Percentiles rank a stretch among this genome's conserved stretches.
phyloP scores from a whole-genome alignment of 1,140 invertebrate species.

The Pseudomyrmex flavicornis region DNA sequence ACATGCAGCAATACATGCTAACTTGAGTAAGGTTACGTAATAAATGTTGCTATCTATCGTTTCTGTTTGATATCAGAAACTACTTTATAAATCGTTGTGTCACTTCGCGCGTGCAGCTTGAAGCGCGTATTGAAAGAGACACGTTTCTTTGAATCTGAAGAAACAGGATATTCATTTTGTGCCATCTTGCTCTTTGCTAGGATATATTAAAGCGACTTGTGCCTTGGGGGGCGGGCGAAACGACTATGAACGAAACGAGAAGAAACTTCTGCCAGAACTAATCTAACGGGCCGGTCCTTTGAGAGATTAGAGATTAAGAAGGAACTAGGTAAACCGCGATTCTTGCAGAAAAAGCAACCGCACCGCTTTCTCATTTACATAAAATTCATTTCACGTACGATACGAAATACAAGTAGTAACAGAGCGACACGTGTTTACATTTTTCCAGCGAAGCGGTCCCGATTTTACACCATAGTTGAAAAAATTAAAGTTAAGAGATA shows the following conservation, averaged over 20 bases:
- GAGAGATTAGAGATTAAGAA: conserved; percentile 55
- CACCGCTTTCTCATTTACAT: conserved; percentile 6
- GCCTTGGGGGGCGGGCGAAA: neutral
- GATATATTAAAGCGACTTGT: conserved; percentile 39
- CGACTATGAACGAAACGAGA: neutral
- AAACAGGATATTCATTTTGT: neutral
- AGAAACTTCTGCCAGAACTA: conserved; percentile 29
- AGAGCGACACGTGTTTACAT: conserved; percentile 9
- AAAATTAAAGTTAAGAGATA: no score
- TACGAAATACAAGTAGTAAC: conserved; percentile 35
- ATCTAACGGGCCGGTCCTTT: conserved; percentile 48
- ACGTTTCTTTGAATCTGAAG: neutral
- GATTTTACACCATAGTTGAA: neutral
- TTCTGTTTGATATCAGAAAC: neutral
- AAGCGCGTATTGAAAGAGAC: neutral
- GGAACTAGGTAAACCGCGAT: conserved; percentile 22
- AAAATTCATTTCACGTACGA: neutral
- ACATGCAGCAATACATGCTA: neutral
- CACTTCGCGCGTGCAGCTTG: no score
- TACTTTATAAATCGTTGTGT: neutral
- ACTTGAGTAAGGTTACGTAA: conserved; percentile 2
- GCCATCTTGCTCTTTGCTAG: neutral
- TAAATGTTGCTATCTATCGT: neutral
- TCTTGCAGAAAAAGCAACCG: conserved; percentile 23
- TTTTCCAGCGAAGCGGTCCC: neutral